These are phyloP conservation scores for Psittacula cyanocephala DNA, from an alignment of 2,113 vertebrate genomes.

Conservation along the genomic window DNA sequence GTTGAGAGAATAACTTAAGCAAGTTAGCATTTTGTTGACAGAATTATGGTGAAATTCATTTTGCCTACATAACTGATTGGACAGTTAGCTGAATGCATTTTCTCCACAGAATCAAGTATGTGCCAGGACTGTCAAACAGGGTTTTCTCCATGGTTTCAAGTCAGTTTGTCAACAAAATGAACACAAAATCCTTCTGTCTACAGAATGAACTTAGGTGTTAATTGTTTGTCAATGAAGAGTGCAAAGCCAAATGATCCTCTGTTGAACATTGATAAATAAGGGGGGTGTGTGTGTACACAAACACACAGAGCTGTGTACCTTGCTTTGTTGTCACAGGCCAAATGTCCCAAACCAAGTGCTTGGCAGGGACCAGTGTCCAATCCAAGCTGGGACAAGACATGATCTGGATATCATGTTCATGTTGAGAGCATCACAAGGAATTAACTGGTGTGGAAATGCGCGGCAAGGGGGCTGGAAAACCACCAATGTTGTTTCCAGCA, in stretches of 20 bases:
- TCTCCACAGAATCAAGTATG: slow-evolving; percentile 42
- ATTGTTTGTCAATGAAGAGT: slow-evolving; percentile 42
- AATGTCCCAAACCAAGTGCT: background rate
- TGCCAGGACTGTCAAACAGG: slow-evolving; percentile 57
- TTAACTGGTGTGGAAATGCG: background rate
- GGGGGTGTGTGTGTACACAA: background rate
- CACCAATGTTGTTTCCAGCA: background rate
- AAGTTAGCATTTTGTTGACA: slow-evolving; percentile 77
- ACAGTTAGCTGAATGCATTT: slow-evolving; percentile 59
- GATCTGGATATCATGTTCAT: background rate
- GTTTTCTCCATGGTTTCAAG: slow-evolving; percentile 39
- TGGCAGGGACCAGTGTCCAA: background rate
- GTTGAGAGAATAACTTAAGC: slow-evolving; percentile 71
- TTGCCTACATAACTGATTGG: slow-evolving; percentile 71
- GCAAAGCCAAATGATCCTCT: slow-evolving; percentile 48
- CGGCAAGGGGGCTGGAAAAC: fast-evolving
- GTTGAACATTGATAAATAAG: slow-evolving; percentile 57
- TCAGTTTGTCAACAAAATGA: slow-evolving; percentile 64
- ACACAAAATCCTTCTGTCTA: slow-evolving; percentile 59
- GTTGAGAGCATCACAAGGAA: background rate
- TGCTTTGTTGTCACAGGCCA: background rate
- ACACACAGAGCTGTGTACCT: background rate
- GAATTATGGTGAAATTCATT: slow-evolving; percentile 76
- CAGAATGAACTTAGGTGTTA: slow-evolving; percentile 55
- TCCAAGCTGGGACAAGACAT: background rate